phyloP scores from a whole-genome alignment of 2,888 invertebrate genomes.

The Cylindroiulus punctatus region DNA sequence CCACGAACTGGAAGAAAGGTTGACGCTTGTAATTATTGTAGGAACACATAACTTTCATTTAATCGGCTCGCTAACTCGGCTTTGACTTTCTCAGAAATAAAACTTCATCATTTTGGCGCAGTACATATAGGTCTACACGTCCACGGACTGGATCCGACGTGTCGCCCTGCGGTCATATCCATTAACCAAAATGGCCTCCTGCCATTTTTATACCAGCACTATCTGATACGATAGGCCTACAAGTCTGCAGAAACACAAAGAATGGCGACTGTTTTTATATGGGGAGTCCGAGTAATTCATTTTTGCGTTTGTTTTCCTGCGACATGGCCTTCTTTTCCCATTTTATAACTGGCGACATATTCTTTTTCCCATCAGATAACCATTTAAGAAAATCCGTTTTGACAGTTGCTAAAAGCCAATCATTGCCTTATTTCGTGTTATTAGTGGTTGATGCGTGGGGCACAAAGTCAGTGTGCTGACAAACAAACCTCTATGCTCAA shows the following conservation, averaged over 20 bases:
- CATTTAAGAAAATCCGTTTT: constrained; percentile 40
- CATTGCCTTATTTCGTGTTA: constrained; percentile 24
- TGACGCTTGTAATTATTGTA: constrained; percentile 33
- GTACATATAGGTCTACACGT: not conserved
- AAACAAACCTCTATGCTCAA: not conserved
- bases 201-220: not conserved
- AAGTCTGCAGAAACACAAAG: not conserved
- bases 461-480: not conserved
- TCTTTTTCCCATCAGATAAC: constrained; percentile 31
- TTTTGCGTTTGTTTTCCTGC: constrained; percentile 15
- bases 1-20: constrained; percentile 19
- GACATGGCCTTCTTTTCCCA: not conserved
- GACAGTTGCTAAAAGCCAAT: constrained; percentile 47
- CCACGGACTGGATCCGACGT: constrained; percentile 5
- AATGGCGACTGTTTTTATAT: not conserved
- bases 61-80: constrained; percentile 43
- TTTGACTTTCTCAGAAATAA: constrained; percentile 40
- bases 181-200: constrained; percentile 36
- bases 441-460: not conserved
- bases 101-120: constrained; percentile 40
- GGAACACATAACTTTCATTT: constrained; percentile 34
- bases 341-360: constrained; percentile 28
- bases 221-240: not conserved
- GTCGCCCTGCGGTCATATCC: constrained; percentile 15
- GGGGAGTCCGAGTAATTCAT: not conserved